phyloP scores from a whole-genome alignment of 2,888 invertebrate species.

The Timandra comae region DNA sequence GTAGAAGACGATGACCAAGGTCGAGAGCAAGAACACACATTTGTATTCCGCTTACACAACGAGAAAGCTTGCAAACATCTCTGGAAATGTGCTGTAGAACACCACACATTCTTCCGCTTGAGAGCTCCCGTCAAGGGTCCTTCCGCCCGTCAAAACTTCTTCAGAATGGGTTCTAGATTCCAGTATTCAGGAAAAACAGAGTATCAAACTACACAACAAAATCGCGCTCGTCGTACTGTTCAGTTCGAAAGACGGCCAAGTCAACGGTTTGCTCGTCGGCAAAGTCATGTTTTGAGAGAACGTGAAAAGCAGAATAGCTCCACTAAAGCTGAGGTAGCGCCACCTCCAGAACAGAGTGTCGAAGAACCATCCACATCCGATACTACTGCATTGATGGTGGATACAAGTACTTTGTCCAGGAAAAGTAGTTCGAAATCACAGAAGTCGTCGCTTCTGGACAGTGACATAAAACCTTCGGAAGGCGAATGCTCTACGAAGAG shows the following conservation, averaged over 20 bases:
- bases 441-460: slow-evolving; percentile 61
- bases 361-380: slow-evolving; percentile 52
- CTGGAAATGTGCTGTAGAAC: slow-evolving; percentile 99
- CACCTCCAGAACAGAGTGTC: slow-evolving; percentile 39
- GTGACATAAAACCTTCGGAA: slow-evolving; percentile 31
- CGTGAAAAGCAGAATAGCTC: slow-evolving; percentile 78
- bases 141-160: slow-evolving; percentile 95
- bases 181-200: slow-evolving; percentile 96
- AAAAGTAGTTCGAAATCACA: slow-evolving; percentile 77
- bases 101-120: slow-evolving; percentile 98
- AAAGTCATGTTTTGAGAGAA: slow-evolving; percentile 91
- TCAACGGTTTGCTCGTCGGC: slow-evolving; percentile 95
- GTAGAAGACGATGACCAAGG: slow-evolving; percentile 99
- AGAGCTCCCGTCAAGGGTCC: slow-evolving; percentile 92
- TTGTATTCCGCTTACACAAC: slow-evolving; percentile 96
- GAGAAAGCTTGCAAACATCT: slow-evolving; percentile 99
- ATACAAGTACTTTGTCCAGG: slow-evolving; percentile 58
- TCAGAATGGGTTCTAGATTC: slow-evolving; percentile 98
- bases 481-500: slow-evolving; percentile 60
- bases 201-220: slow-evolving; percentile 96
- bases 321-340: slow-evolving; percentile 42
- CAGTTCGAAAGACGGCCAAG: slow-evolving; percentile 98
- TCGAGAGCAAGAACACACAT: slow-evolving; percentile 97
- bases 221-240: slow-evolving; percentile 92
- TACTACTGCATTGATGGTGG: slow-evolving; percentile 26